phyloP scores from a whole-genome alignment of 1,140 invertebrate species.

The Drosophila dunni region DNA sequence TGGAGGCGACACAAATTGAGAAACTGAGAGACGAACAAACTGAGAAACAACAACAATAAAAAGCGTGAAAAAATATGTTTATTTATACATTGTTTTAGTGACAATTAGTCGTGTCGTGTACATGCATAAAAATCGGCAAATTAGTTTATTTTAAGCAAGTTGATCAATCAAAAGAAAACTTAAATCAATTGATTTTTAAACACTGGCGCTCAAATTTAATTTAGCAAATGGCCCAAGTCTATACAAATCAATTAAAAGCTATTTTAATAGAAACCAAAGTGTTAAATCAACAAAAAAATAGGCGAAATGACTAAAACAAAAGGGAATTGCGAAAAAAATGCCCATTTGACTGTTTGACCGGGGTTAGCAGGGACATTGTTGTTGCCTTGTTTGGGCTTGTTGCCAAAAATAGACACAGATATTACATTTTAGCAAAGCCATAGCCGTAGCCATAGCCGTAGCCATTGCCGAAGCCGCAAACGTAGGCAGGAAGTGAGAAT shows the following conservation, averaged over 20 bases:
- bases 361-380: constrained; percentile 36
- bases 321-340: constrained; percentile 15
- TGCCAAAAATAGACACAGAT: constrained; percentile 70
- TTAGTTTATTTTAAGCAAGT: constrained; percentile 10
- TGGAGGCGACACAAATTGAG: constrained; percentile 6
- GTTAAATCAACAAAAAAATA: constrained; percentile 46
- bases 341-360: constrained; percentile 26
- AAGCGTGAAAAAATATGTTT: background rate
- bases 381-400: constrained; percentile 31
- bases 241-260: constrained; percentile 51
- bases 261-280: constrained; percentile 55
- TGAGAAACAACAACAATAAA: background rate
- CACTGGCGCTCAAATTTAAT: constrained; percentile 19
- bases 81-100: constrained; percentile 23
- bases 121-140: constrained; percentile 8
- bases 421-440: constrained; percentile 56
- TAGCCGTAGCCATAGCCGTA: background rate
- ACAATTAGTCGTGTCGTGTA: constrained; percentile 61
- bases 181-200: background rate
- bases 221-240: constrained; percentile 45
- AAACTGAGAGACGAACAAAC: background rate
- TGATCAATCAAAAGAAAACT: constrained; percentile 12
- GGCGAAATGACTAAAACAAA: constrained; percentile 19
- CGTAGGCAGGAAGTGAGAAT: constrained; percentile 65
- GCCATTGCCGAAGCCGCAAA: constrained; percentile 30